Base-by-base conservation (phyloP, 2,888 invertebrate genomes). In the Nowickia ferox region DNA sequence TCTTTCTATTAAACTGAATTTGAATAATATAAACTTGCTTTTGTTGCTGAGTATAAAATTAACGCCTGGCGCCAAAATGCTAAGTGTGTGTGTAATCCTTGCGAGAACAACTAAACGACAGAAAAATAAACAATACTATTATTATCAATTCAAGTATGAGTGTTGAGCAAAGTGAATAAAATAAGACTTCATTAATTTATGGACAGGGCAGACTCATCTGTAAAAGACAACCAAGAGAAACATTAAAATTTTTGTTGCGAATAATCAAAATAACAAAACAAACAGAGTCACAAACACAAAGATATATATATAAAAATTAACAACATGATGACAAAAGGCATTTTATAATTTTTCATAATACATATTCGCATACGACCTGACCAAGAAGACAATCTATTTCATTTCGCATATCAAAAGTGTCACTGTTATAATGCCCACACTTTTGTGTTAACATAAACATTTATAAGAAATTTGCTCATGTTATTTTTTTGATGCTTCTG, bases 401-500 rank as follows among this genome's bases (percentile, higher is more conserved):
- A 72, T 68, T 81, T 55, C 74, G 44, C 76, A 38, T 83, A 79
- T 79, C 65, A 66, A 72, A 75, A 76, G 79, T 86, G 83, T 83
- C 66, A 66, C 86, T 86, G 79, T 86, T 86, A 72, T 86, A 86
- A 86, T 86, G 86, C 86, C 86, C 86, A 86, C 86, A 83, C 86
- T 86, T 86, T 86, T 86, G 83, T 86, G 86, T 86, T 79, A 86
- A 86, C 86, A 86, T 86, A 79, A 86, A 86, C 82, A 86, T 86
- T 86, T 86, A 83, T 79, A 79, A 79, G 86, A 86, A 86, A 83
- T 86, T 83, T 86, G 82, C 83, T 76, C 68, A 53, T 71, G 13
- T 66, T 44, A 48, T 74, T 10, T 55, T 19, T 55, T n/a, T 71
- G 75, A 9, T 57, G 55, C 42, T 57, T 51, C 13, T 72, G 48